A percentile compares a stretch with the other conserved stretches of the same genome.
Conservation (phyloP, 1,140 invertebrate species). For the Leucophenga varia region DNA sequence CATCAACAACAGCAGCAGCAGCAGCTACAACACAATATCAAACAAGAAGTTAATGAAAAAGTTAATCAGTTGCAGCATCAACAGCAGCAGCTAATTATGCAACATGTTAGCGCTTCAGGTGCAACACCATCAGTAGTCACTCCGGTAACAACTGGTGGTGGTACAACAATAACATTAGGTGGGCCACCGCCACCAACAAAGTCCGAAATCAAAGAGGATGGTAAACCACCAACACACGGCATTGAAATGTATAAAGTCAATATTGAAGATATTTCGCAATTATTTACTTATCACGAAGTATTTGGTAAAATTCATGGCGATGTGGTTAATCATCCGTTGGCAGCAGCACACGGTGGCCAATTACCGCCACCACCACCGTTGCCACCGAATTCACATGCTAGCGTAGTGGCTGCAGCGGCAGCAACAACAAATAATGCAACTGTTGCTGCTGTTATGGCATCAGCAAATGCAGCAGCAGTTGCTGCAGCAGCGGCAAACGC, state of each 20-base stretch:
- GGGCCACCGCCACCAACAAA: constrained; percentile 62
- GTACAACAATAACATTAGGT: constrained; percentile 61
- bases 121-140: constrained; percentile 42
- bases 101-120: constrained; percentile 50
- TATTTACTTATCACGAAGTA: constrained; percentile 82
- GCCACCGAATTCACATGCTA: constrained; percentile 39
- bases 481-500: constrained; percentile 34
- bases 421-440: constrained; percentile 47
- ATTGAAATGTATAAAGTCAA: constrained; percentile 77
- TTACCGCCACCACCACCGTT: constrained; percentile 39
- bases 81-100: constrained; percentile 32
- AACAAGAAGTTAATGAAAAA: no score
- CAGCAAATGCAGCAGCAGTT: constrained; percentile 39
- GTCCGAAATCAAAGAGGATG: constrained; percentile 59
- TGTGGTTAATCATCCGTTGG: constrained; percentile 58
- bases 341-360: constrained; percentile 36
- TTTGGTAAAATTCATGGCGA: constrained; percentile 75
- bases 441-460: constrained; percentile 45
- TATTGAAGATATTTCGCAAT: constrained; percentile 78
- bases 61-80: constrained; percentile 13
- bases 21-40: constrained; percentile 4
- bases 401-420: constrained; percentile 32
- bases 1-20: constrained; percentile 6
- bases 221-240: constrained; percentile 67
- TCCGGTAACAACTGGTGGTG: constrained; percentile 65